Base-by-base conservation (phyloP, 2,113 vertebrate species). In the Gnathonemus longibarbis region DNA sequence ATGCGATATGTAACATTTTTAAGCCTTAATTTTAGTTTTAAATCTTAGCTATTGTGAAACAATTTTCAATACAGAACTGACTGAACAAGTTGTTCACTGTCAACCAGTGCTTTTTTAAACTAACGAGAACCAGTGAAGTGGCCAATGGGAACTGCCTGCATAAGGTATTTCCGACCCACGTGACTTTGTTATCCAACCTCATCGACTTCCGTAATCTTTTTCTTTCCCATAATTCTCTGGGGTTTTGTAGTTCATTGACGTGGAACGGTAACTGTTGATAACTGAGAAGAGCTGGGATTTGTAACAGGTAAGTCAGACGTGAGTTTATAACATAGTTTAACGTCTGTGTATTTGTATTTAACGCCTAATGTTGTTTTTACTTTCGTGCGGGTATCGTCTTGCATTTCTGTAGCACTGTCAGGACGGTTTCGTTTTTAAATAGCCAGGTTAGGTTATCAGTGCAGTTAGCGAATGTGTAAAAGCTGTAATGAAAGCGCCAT, bases 401-500 rank as follows among this genome's bases (percentile, higher is more conserved):
- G 84, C 45, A 39, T 48, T 50, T 42, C 84, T n/a, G 45, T 49
- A 27, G n/a, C 10, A 48, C 84, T 86, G 84, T 49, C 46, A 21
- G 39, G n/a, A 87, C 13, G 85, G 85, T 53, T 27, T 87, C 31
- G 13, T 87, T 87, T 84, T n/a, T 3, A 35, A 46, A 83, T 89
- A 9, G 88, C n/a, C 45, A 49, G 3, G 17, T 87, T 3, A 48
- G 27, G 31, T 49, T 50, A 15, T 3, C 11, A 2, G 11, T 27
- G 35, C 83, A 53, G 15, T 56, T 70, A 46, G 8, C n/a, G 39
- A 84, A 52, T 77, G 5, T 39, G 17, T 50, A 50, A 66, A 42
- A 80, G 90, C 77, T 84, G 90, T 77, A 83, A 53, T 62, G 24
- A 90, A 89, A 90, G 91, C 91, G 91, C 89, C 89, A 89, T 88